These are phyloP conservation scores for Horisme vitalbata DNA, from an alignment of 2,888 invertebrate genomes.

Conservation along the genomic window DNA sequence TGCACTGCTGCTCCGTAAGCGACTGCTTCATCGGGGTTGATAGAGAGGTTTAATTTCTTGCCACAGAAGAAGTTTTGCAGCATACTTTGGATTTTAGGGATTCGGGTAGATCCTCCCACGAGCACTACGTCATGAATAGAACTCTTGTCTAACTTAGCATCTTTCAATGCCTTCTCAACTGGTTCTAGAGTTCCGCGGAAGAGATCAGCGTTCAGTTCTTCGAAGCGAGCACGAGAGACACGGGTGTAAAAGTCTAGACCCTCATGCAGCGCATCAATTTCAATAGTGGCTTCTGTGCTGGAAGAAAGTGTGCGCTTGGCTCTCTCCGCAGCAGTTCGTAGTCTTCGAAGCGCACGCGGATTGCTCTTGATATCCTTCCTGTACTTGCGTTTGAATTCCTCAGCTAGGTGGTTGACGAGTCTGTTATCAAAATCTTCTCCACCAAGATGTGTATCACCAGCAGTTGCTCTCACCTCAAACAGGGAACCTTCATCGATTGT, in stretches of 20 bases:
- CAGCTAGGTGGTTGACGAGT: slow-evolving; percentile 85
- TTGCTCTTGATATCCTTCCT: slow-evolving; percentile 86
- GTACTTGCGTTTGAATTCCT: slow-evolving; percentile 88
- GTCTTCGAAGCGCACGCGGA: slow-evolving; percentile 85
- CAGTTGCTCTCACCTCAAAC: slow-evolving; percentile 91
- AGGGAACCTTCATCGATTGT: slow-evolving; percentile 89
- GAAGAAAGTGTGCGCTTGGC: slow-evolving; percentile 90
- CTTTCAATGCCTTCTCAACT: slow-evolving; percentile 89
- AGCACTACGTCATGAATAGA: slow-evolving; percentile 90
- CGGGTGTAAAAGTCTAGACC: slow-evolving; percentile 87
- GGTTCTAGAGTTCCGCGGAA: slow-evolving; percentile 89
- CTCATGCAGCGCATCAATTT: slow-evolving; percentile 89
- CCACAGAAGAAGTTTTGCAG: slow-evolving; percentile 90
- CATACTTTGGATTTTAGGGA: slow-evolving; percentile 90
- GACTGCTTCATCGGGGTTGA: slow-evolving; percentile 92
- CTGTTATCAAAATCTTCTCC: slow-evolving; percentile 88
- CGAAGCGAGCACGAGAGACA: slow-evolving; percentile 88
- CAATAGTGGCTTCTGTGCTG: slow-evolving; percentile 88
- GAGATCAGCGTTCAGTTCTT: slow-evolving; percentile 88
- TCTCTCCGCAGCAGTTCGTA: slow-evolving; percentile 89
- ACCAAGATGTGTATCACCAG: slow-evolving; percentile 92
- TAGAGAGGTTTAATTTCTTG: slow-evolving; percentile 87
- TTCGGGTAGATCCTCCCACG: slow-evolving; percentile 91
- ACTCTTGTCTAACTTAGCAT: slow-evolving; percentile 90
- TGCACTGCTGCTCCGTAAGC: slow-evolving; percentile 91